Evolutionary conservation across 2,888 invertebrate genomes (phyloP).

Genomic region (Chymomyza fuscimana): DNA sequence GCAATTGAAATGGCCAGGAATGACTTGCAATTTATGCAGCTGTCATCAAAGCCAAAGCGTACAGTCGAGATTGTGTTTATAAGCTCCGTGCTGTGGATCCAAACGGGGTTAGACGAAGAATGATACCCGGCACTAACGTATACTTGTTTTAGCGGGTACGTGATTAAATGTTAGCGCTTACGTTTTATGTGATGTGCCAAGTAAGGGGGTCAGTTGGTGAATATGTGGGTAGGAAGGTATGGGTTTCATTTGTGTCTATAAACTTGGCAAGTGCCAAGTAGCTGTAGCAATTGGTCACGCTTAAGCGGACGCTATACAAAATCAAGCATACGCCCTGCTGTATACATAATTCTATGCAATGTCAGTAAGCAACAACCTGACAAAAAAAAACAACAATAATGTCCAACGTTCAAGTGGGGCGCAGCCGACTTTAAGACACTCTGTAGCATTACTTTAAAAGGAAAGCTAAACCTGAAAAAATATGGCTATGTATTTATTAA

Average conservation of each 20-base stretch:
- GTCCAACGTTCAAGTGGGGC: too few species aligned
- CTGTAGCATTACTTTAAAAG: too few species aligned
- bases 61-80: constrained; percentile 4
- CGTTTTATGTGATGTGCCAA: constrained; percentile 42
- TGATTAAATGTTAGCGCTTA: constrained; percentile 59
- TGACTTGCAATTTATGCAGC: constrained; percentile 56
- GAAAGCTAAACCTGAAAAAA: too few species aligned
- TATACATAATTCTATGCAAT: constrained; percentile 63
- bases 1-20: background rate
- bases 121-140: background rate
- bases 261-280: constrained; percentile 45
- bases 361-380: background rate
- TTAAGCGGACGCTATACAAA: constrained; percentile 52
- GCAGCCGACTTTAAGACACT: too few species aligned
- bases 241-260: background rate
- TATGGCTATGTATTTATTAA: too few species aligned
- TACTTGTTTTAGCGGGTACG: constrained; percentile 20
- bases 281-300: constrained; percentile 67
- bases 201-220: background rate
- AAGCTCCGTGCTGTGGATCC: background rate
- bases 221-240: background rate
- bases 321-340: constrained; percentile 60
- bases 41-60: constrained; percentile 30
- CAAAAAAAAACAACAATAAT: background rate
- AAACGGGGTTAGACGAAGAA: background rate